A percentile compares a stretch with the other conserved stretches of the same genome.
Conservation (phyloP, 2,797 vertebrate genomes). For the Phoxinus dragarum region DNA sequence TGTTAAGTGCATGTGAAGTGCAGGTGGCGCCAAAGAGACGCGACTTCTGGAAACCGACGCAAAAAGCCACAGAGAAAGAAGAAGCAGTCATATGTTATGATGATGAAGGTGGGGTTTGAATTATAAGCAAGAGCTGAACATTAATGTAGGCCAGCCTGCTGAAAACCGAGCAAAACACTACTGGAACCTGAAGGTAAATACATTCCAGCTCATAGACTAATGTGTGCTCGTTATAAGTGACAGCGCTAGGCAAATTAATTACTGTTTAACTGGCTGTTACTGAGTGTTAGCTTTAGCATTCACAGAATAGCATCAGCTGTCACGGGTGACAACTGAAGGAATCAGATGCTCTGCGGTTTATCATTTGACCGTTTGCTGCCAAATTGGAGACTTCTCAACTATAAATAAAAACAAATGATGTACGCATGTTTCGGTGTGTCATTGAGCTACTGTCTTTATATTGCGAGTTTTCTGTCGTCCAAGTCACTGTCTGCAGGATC, state of each 20-base stretch:
- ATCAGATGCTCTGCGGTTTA: neutral
- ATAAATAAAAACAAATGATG: neutral
- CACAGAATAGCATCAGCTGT: constrained; percentile 32
- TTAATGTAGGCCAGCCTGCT: neutral
- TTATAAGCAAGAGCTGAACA: constrained; percentile 1
- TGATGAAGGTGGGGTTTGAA: constrained; percentile 33
- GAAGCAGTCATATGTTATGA: constrained; percentile 11
- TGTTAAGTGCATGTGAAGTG: no score
- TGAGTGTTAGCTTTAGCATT: constrained; percentile 41
- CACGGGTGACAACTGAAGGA: constrained; percentile 17
- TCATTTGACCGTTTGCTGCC: neutral
- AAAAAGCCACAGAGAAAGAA: neutral
- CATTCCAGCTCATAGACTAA: neutral
- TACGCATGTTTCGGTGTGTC: neutral
- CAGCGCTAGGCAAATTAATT: neutral
- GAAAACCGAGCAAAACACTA: neutral
- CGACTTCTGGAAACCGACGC: neutral
- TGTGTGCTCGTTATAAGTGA: neutral
- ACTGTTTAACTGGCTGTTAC: neutral
- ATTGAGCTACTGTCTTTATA: neutral
- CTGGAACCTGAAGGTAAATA: constrained; percentile 22
- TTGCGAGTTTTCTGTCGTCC: neutral
- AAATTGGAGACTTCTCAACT: neutral
- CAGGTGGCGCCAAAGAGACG: constrained; percentile 12
- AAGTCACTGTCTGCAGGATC: neutral